phyloP scores from a whole-genome alignment of 2,888 invertebrate genomes.

The Ochropacha duplaris region DNA sequence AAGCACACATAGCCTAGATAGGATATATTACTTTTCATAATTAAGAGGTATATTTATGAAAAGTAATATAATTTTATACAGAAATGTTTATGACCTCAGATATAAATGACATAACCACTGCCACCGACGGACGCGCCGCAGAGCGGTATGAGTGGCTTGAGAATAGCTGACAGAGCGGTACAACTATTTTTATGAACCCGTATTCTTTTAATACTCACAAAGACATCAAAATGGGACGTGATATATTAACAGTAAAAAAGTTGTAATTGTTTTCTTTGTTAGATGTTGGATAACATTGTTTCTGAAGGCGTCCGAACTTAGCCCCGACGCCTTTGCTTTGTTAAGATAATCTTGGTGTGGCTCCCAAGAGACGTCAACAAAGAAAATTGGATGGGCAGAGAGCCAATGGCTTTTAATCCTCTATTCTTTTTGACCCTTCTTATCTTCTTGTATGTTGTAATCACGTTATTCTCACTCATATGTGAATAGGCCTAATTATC shows the following conservation, averaged over 20 bases:
- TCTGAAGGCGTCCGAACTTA: slow-evolving; percentile 55
- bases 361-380: slow-evolving; percentile 77
- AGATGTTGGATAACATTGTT: slow-evolving; percentile 53
- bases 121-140: neutral
- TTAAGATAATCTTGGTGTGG: slow-evolving; percentile 77
- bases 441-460: slow-evolving; percentile 71
- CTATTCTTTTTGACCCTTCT: slow-evolving; percentile 74
- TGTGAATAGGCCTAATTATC: slow-evolving; percentile 38
- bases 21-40: no score
- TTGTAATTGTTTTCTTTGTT: slow-evolving; percentile 57
- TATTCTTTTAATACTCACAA: slow-evolving; percentile 13
- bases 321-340: slow-evolving; percentile 68
- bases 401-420: slow-evolving; percentile 80
- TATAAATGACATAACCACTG: neutral
- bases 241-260: slow-evolving; percentile 54
- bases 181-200: slow-evolving; percentile 3
- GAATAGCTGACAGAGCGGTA: neutral
- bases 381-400: slow-evolving; percentile 82
- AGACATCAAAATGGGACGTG: slow-evolving; percentile 39
- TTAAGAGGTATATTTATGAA: no score
- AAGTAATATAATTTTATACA: no score
- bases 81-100: neutral
- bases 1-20: no score
- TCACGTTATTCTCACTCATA: slow-evolving; percentile 56
- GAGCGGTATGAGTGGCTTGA: neutral